Base-by-base conservation (phyloP, 2,888 invertebrate species). In the Ptilodon capucinus region DNA sequence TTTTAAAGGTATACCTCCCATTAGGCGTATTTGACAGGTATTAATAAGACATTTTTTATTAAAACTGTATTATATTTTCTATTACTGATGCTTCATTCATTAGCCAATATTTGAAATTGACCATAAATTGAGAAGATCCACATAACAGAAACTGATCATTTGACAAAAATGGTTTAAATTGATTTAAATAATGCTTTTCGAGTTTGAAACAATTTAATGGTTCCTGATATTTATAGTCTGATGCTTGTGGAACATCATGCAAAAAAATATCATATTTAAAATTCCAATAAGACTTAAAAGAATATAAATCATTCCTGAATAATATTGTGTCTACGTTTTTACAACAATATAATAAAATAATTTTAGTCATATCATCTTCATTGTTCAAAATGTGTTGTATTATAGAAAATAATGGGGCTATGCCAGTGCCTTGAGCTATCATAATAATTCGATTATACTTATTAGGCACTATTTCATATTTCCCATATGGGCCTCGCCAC, bases 401-500 rank as follows among this genome's bases (percentile, higher is more conserved):
- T 9, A 96, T 91, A 13, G 93, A 89, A 62, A 92, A 89, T 68
- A 95, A 91, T 19, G 96, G 94, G 14, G 95, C 93, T 54, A 96
- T 92, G 0, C 96, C 96, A 18, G 96, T 95, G 0, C 96, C 96
- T 72, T 95, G 95, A 39, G 94, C 84, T 56, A 91, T 64, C 86
- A 91, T 86, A 18, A 89, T 64, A 32, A 91, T 74, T 68, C 79
- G 76, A 51, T 83, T 79, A 68, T 79, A 88, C 36, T 68, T 71
- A 66, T 92, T 92, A 13, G 76, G 80, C 49, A 71, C 66, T 25
- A 93, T 76, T 28, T 76, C 57, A 75, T 92, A 94, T 41, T 87
- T 80, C 7, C 95, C 95, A 82, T 94, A 95, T 0, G 96, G 95
- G 0, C 96, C 96, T 66, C 96, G 86, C 92, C 95, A 94, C 46